Evolutionary conservation across 2,113 vertebrate species (phyloP).

Genomic region (Callionymus lyra): DNA sequence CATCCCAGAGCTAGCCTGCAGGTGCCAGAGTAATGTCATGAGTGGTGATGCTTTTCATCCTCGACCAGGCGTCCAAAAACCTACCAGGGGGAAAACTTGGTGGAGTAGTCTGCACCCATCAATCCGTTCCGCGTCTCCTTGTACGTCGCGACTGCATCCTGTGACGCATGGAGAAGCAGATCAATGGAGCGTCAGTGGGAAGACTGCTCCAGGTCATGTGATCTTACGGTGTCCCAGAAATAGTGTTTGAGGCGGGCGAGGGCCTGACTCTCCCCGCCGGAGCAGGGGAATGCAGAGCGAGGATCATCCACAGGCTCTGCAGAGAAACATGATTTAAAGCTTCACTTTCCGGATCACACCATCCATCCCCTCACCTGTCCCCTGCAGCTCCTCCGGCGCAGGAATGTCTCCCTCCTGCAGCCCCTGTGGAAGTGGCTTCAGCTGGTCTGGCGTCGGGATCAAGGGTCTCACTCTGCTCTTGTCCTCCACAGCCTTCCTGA

Average conservation of each 20-base stretch:
- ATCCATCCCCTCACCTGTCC: constrained; percentile 49
- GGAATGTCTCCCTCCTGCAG: constrained; percentile 69
- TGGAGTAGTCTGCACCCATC: constrained; percentile 72
- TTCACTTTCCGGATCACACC: neutral
- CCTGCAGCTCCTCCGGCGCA: constrained; percentile 58
- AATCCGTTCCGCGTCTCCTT: constrained; percentile 75
- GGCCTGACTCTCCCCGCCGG: constrained; percentile 72
- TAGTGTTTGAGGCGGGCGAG: constrained; percentile 71
- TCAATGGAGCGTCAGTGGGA: neutral
- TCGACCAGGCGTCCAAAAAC: constrained; percentile 1
- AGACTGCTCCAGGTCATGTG: neutral
- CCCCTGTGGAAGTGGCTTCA: constrained; percentile 62
- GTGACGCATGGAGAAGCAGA: constrained; percentile 8
- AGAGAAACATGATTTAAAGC: constrained; percentile 8
- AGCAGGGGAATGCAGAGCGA: constrained; percentile 71
- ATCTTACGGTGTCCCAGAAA: constrained; percentile 75
- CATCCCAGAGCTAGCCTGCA: constrained; percentile 74
- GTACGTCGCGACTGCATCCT: constrained; percentile 72
- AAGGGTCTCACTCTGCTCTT: constrained; percentile 57
- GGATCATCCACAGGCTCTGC: constrained; percentile 64
- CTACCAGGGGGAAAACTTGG: constrained; percentile 76
- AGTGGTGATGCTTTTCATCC: no score
- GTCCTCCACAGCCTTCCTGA: constrained; percentile 67
- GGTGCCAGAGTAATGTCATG: neutral
- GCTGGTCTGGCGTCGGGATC: constrained; percentile 43